Percentiles rank a stretch among this genome's conserved stretches.
Evolutionary conservation across 2,797 vertebrate species (phyloP).

Genomic region (Anisognathus igniventris): DNA sequence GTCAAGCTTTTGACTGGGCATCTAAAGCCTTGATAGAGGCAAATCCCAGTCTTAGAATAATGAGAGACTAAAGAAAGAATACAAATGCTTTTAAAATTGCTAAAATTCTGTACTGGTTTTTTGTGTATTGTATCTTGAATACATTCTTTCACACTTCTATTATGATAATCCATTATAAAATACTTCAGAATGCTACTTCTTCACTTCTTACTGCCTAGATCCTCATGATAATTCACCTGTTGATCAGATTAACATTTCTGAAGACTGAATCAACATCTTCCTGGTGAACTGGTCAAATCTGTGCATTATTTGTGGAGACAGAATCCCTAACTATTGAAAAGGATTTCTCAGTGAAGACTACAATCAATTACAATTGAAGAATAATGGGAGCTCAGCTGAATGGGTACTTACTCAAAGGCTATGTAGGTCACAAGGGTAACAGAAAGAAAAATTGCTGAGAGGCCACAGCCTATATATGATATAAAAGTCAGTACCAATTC

Average conservation of each 20-base stretch:
- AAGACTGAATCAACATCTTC: background rate
- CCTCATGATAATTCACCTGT: background rate
- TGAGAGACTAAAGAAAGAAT: background rate
- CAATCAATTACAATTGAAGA: background rate
- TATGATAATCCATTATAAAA: background rate
- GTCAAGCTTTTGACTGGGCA: background rate
- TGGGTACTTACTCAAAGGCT: slow-evolving; percentile 87
- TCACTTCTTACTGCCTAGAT: background rate
- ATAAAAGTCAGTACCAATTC: slow-evolving; percentile 86
- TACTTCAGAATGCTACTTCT: background rate
- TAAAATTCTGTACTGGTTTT: background rate
- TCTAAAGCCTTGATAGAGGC: background rate
- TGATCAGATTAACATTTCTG: background rate
- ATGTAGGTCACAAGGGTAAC: slow-evolving; percentile 93
- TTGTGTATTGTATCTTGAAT: background rate
- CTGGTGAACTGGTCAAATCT: background rate
- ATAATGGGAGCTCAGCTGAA: background rate
- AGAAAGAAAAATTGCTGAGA: slow-evolving; percentile 89
- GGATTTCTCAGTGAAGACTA: background rate
- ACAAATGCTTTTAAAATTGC: background rate
- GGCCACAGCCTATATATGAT: slow-evolving; percentile 91
- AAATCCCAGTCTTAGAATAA: background rate
- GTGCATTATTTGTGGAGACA: background rate
- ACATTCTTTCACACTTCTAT: background rate
- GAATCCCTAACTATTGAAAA: background rate